These are phyloP conservation scores for Megaceryle alcyon DNA, from an alignment of 2,797 vertebrate genomes.

Conservation along the genomic window DNA sequence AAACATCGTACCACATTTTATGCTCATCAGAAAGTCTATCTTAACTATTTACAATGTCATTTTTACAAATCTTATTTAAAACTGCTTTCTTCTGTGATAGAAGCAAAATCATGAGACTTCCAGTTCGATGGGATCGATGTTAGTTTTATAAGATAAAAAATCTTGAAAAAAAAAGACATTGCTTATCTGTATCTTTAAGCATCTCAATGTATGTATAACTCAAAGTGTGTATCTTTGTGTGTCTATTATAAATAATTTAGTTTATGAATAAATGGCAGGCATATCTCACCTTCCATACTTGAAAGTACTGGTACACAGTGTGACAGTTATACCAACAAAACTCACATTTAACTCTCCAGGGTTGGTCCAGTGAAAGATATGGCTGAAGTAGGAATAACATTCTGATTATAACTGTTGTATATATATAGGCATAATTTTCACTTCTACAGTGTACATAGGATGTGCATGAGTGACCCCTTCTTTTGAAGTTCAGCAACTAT, in stretches of 20 bases:
- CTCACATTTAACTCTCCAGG: background rate
- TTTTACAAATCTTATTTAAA: background rate
- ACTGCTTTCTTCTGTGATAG: background rate
- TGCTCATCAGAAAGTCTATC: background rate
- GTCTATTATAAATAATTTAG: background rate
- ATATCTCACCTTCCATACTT: background rate
- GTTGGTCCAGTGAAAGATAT: background rate
- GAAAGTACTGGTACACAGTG: background rate
- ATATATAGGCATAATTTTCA: background rate
- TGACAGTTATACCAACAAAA: background rate
- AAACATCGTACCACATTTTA: background rate
- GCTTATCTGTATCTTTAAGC: background rate
- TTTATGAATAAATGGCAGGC: background rate
- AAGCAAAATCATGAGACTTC: background rate
- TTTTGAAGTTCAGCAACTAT: background rate
- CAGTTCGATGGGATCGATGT: background rate
- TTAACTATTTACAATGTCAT: background rate
- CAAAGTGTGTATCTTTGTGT: background rate
- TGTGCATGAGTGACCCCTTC: background rate
- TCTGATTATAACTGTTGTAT: background rate
- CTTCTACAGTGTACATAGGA: accelerated
- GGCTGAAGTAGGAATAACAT: background rate
- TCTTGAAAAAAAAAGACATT: background rate
- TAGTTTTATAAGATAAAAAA: background rate
- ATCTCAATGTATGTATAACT: background rate